These are phyloP conservation scores for Deroplatys truncata DNA, from an alignment of 2,888 invertebrate genomes.

Conservation along the genomic window DNA sequence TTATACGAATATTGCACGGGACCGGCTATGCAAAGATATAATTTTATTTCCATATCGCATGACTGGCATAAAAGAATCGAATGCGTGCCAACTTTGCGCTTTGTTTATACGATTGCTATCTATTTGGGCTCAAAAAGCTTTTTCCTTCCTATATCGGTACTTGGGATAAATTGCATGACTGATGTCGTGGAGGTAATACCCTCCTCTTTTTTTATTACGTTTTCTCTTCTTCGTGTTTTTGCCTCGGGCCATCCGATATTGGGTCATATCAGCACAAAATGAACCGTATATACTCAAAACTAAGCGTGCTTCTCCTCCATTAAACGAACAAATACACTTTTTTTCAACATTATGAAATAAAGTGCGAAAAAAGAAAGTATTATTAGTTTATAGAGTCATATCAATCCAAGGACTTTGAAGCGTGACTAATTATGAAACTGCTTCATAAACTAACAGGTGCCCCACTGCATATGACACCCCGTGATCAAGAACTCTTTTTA, in stretches of 20 bases:
- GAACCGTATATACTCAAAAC: background rate
- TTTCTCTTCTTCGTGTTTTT: background rate
- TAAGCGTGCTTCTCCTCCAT: background rate
- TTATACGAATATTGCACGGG: background rate
- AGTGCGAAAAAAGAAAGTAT: background rate
- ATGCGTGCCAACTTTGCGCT: background rate
- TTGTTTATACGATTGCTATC: background rate
- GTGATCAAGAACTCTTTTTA: no score
- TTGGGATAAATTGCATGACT: background rate
- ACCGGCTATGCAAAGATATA: background rate
- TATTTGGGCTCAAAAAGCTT: background rate
- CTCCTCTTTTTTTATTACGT: background rate
- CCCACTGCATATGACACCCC: no score
- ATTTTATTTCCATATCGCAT: conserved; percentile 1
- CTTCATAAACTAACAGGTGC: no score
- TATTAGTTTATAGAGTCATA: background rate
- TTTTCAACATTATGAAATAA: background rate
- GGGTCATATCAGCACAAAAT: background rate
- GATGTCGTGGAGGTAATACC: background rate
- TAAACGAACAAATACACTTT: background rate
- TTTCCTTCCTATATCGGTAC: background rate
- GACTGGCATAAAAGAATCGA: background rate
- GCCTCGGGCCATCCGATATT: background rate
- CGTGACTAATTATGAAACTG: no score
- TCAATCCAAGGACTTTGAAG: background rate